Evolutionary conservation across 2,888 invertebrate species (phyloP), one percentile per base, ranked within the genome.

Genomic region (Cyaniris semiargus): DNA sequence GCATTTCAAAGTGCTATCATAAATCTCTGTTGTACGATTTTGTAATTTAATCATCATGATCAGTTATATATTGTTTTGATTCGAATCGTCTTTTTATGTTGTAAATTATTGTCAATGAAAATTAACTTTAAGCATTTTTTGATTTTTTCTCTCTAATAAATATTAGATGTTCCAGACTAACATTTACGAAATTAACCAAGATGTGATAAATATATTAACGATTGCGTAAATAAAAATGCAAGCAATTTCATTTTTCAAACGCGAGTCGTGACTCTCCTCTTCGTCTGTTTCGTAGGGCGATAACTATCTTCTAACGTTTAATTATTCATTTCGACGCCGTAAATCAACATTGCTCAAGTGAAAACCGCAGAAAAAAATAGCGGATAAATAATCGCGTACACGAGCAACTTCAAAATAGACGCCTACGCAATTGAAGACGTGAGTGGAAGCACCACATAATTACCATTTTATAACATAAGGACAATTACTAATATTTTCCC

Each of bases 361-460:
- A 66, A 66, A 66, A 66, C 66, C 18, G 18, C 66, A 31, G 15
- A 27, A 27, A 31, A 27, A 66, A 66, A 66, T 10, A 5, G 10
- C 27, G 18, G 27, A 66, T 66, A 66, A 66, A 66, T 31, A 66
- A 66, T 66, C 27, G 66, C 27, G 23, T 66, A 60, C 60, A 60
- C 66, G 27, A 15, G 66, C 15, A 31, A 66, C 66, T 66, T 23
- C 76, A 77, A 58, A 77, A 77, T 77, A 76, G 34, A 56, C 70
- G 56, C 77, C 78, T 44, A 79, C 81, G 79, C 77, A 79, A 78
- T 34, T 34, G 7, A 34, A 34, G 34, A 34, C 34, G 34, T 34
- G 34, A 34, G 34, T 34, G 34, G 34, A 34, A 34, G 34, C 7
- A 34, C 34, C 34, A 34, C 34, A 34, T 34, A 34, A 34, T 8